phyloP scores from a whole-genome alignment of 1,140 invertebrate species.

The Chironomus tepperi region DNA sequence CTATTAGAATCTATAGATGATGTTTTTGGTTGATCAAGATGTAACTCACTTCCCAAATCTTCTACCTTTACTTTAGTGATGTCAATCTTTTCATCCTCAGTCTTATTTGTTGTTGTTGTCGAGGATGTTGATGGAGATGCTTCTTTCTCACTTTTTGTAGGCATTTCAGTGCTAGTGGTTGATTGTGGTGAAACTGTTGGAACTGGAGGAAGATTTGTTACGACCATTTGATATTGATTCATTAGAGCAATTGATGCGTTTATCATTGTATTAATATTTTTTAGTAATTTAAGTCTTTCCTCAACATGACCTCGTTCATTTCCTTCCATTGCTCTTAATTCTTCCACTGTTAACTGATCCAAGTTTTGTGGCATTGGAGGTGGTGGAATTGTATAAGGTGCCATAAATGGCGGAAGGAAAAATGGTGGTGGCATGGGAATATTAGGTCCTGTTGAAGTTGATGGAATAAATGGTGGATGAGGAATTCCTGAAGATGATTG shows the following conservation, averaged over 20 bases:
- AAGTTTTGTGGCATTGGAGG: slow-evolving; percentile 71
- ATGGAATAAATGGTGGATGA: slow-evolving; percentile 17
- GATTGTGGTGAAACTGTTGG: slow-evolving; percentile 34
- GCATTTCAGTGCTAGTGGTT: slow-evolving; percentile 27
- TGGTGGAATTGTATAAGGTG: slow-evolving; percentile 47
- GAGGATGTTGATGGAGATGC: slow-evolving; percentile 25
- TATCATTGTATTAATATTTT: slow-evolving; percentile 77
- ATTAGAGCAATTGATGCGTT: slow-evolving; percentile 83
- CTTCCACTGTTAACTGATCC: slow-evolving; percentile 65
- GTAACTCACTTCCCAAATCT: slow-evolving; percentile 37
- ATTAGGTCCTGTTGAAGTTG: slow-evolving; percentile 41
- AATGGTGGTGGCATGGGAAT: slow-evolving; percentile 38
- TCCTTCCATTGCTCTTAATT: slow-evolving; percentile 82
- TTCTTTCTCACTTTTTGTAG: neutral
- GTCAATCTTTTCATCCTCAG: neutral
- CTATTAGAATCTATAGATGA: slow-evolving; percentile 27
- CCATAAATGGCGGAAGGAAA: slow-evolving; percentile 43
- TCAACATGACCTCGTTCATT: slow-evolving; percentile 77
- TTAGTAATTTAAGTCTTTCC: slow-evolving; percentile 68
- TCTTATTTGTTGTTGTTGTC: neutral
- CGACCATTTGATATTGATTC: slow-evolving; percentile 72
- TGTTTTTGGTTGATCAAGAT: slow-evolving; percentile 28
- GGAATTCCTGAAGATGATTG: slow-evolving; percentile 30
- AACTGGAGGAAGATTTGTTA: slow-evolving; percentile 34
- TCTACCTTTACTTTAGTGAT: slow-evolving; percentile 34